A percentile compares a stretch with the other conserved stretches of the same genome.
Evolutionary conservation across 2,797 vertebrate genomes (phyloP).

Genomic region (Myotis planiceps): DNA sequence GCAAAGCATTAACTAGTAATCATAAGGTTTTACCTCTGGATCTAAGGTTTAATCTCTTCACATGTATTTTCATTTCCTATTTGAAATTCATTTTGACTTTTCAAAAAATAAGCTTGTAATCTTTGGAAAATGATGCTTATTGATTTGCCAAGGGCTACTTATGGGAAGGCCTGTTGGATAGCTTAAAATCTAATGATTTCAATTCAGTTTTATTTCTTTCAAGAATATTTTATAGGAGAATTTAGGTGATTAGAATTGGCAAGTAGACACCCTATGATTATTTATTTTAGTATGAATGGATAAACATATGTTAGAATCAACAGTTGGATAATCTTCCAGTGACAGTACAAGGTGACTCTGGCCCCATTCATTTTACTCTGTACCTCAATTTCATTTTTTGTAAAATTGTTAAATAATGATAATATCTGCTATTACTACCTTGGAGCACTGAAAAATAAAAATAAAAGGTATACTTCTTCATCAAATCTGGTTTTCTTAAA

Average conservation of each 20-base stretch:
- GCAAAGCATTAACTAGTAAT: conserved; percentile 12
- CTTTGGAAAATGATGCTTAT: neutral
- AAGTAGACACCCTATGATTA: neutral
- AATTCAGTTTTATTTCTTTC: neutral
- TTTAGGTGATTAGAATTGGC: neutral
- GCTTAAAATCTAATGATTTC: conserved; percentile 8
- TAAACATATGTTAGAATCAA: neutral
- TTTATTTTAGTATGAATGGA: neutral
- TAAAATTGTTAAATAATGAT: neutral
- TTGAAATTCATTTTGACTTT: conserved; percentile 9
- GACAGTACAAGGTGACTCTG: neutral
- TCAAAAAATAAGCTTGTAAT: neutral
- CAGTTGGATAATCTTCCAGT: neutral
- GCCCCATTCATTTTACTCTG: neutral
- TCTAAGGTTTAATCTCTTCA: neutral
- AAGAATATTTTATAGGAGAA: neutral
- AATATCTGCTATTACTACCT: neutral
- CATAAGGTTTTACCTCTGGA: neutral
- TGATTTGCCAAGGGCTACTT: neutral
- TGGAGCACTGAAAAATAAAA: neutral
- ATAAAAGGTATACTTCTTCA: neutral
- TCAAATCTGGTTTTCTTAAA: neutral
- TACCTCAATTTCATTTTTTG: neutral
- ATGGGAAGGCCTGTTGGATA: neutral
- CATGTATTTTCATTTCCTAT: neutral